Conservation (phyloP, 2,113 vertebrate species). For the Chunga burmeisteri region DNA sequence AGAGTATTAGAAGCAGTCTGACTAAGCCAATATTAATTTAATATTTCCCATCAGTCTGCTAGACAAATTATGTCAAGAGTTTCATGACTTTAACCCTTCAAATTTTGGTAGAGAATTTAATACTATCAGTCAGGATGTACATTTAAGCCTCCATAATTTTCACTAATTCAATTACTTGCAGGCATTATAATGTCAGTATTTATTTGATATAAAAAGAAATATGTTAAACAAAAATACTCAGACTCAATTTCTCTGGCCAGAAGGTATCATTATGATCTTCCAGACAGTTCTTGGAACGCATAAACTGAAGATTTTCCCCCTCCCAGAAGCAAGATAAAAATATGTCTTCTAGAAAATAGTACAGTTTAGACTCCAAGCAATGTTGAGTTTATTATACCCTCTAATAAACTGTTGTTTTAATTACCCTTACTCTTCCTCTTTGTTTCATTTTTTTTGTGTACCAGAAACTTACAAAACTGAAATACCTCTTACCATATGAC, state of each 20-base stretch:
- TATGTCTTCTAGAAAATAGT: neutral
- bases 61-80: neutral
- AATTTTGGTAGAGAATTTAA: neutral
- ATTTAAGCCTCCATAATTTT: neutral
- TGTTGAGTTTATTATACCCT: neutral
- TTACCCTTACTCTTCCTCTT: neutral
- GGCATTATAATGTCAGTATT: neutral
- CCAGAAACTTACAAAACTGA: neutral
- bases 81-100: neutral
- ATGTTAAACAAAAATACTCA: neutral
- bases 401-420: neutral
- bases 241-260: neutral
- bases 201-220: neutral
- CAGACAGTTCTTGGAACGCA: neutral
- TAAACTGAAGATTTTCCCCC: neutral
- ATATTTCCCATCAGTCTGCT: neutral
- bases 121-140: neutral
- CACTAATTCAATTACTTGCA: neutral
- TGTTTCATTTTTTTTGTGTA: neutral
- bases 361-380: neutral
- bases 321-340: neutral
- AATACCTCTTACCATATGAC: neutral
- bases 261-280: neutral
- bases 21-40: neutral
- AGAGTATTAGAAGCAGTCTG: neutral